Conservation (phyloP, 2,888 invertebrate genomes). For the Hirtodrosophila trivittata region DNA sequence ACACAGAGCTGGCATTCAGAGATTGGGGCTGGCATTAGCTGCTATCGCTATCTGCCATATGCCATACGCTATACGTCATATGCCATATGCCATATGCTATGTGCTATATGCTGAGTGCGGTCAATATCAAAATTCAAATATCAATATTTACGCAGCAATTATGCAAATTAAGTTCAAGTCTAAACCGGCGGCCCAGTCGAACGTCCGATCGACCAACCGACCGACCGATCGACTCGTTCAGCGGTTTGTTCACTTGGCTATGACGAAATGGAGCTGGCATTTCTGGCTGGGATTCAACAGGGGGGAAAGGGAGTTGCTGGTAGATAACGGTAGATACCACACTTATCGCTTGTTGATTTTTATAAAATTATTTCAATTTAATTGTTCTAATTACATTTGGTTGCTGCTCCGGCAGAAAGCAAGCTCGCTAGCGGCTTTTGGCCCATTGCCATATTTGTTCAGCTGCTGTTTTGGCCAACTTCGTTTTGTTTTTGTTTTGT, state of each 20-base stretch:
- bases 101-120: conserved; percentile 41
- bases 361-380: conserved; percentile 54
- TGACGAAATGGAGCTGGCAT: conserved; percentile 69
- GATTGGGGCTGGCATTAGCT: conserved; percentile 40
- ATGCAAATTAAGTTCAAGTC: conserved; percentile 76
- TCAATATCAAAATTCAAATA: conserved; percentile 76
- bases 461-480: conserved; percentile 38
- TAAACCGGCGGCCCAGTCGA: conserved; percentile 19
- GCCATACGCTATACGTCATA: conserved; percentile 18
- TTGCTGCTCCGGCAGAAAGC: conserved; percentile 26
- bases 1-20: conserved; percentile 32
- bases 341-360: conserved; percentile 32
- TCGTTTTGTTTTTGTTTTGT: too few relatives aligned
- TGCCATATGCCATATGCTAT: conserved; percentile 27
- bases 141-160: conserved; percentile 79
- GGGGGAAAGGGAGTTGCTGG: background rate
- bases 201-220: conserved; percentile 5
- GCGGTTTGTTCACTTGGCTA: conserved; percentile 34
- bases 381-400: conserved; percentile 71
- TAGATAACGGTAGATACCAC: too few relatives aligned
- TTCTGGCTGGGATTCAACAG: conserved; percentile 28
- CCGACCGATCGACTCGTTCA: conserved; percentile 14
- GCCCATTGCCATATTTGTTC: conserved; percentile 37
- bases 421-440: too few relatives aligned
- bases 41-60: conserved; percentile 43